These are phyloP conservation scores for Camelus dromedarius DNA, from an alignment of 2,113 vertebrate species.

Conservation along the genomic window DNA sequence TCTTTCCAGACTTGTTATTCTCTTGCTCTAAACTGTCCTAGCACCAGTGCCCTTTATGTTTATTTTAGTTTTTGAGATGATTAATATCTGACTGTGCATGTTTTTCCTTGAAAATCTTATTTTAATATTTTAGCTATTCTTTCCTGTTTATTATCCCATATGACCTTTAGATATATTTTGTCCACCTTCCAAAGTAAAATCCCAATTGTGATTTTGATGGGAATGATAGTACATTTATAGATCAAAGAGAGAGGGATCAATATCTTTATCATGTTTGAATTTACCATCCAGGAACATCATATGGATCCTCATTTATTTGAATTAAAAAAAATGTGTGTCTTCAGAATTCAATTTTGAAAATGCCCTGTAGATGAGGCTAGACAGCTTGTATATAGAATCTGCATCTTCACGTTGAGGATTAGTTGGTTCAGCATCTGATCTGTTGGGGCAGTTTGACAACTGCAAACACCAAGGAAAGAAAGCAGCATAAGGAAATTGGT, in stretches of 20 bases:
- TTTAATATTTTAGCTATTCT: conserved; percentile 15
- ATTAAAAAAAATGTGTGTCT: background rate
- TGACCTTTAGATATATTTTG: conserved; percentile 48
- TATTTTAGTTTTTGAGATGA: background rate
- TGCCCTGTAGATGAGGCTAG: background rate
- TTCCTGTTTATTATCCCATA: background rate
- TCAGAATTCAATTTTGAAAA: conserved; percentile 57
- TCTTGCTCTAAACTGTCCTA: background rate
- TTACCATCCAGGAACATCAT: background rate
- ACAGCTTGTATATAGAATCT: background rate
- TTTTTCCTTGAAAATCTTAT: background rate
- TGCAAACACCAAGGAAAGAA: conserved; percentile 20
- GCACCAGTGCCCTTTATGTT: background rate
- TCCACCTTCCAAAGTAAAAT: background rate
- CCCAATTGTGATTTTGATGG: background rate
- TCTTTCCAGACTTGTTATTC: conserved; percentile 33
- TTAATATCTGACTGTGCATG: background rate
- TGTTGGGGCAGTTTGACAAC: conserved; percentile 34
- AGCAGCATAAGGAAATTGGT: background rate
- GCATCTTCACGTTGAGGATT: background rate
- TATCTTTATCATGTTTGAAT: conserved; percentile 41
- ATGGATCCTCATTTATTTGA: conserved; percentile 17
- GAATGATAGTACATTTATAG: conserved; percentile 19
- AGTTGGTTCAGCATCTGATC: background rate
- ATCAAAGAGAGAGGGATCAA: background rate